Conservation (phyloP, 2,888 invertebrate genomes). For the Sarcophaga rosellei region DNA sequence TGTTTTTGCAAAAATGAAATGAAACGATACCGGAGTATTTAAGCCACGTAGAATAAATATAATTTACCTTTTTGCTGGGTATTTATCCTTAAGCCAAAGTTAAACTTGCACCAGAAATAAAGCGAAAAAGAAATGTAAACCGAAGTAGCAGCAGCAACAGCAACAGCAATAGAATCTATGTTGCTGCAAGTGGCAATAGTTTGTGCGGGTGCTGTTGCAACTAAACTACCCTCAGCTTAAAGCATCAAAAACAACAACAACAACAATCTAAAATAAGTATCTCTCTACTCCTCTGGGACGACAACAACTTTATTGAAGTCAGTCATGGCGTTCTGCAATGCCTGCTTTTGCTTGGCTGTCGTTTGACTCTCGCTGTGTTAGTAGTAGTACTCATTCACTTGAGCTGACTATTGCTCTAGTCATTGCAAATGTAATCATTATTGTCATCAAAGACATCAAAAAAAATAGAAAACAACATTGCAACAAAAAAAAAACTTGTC, state of each 20-base stretch:
- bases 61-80: conserved; percentile 65
- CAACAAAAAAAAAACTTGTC: conserved; percentile 10
- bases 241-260: conserved; percentile 22
- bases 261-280: too few relatives aligned
- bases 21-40: conserved; percentile 29
- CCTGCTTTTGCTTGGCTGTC: neutral
- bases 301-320: conserved; percentile 35
- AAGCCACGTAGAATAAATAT: conserved; percentile 64
- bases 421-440: conserved; percentile 60
- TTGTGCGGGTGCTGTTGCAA: neutral
- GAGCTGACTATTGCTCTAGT: neutral
- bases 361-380: neutral
- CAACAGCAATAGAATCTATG: neutral
- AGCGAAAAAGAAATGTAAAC: neutral
- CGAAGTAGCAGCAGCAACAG: neutral
- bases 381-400: conserved; percentile 12
- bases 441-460: conserved; percentile 61
- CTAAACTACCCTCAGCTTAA: conserved; percentile 52
- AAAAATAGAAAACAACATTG: neutral
- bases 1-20: conserved; percentile 21
- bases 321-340: conserved; percentile 5
- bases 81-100: conserved; percentile 67
- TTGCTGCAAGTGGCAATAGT: neutral
- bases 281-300: neutral
- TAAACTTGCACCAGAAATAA: conserved; percentile 52